phyloP scores from a whole-genome alignment of 2,113 vertebrate species.

The Menidia beryllina region DNA sequence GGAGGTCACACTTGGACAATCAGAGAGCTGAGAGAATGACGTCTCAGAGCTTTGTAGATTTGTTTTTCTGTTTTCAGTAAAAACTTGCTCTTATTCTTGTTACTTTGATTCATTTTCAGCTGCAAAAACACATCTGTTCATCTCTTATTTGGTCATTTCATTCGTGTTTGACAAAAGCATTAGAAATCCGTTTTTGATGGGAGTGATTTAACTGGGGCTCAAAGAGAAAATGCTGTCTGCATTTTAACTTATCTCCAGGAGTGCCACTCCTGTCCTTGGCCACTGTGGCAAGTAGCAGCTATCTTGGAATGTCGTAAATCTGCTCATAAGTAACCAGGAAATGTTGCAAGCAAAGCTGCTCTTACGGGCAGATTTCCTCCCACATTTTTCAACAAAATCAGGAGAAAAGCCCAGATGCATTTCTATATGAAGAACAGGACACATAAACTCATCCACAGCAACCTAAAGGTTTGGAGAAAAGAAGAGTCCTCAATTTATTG shows the following conservation, averaged over 20 bases:
- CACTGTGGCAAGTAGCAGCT: constrained; percentile 5
- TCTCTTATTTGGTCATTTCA: constrained; percentile 4
- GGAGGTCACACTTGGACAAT: not conserved
- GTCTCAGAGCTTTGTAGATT: not conserved
- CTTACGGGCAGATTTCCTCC: not conserved
- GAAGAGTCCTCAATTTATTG: no score
- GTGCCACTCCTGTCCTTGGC: not conserved
- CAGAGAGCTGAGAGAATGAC: not conserved
- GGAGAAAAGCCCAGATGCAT: no score
- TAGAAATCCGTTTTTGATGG: no score
- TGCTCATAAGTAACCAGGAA: constrained; percentile 8
- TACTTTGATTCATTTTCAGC: not conserved
- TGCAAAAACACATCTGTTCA: not conserved
- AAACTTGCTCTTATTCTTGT: no score
- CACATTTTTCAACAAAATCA: not conserved
- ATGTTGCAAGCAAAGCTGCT: not conserved
- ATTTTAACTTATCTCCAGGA: not conserved
- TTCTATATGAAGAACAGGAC: no score
- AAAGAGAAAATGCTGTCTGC: no score
- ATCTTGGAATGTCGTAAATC: not conserved
- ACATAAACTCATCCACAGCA: no score
- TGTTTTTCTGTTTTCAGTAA: no score
- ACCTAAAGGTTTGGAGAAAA: no score
- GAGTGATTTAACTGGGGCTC: no score
- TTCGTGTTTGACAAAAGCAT: not conserved